Percentiles rank a stretch among this genome's conserved stretches.
These are phyloP conservation scores for Prochilodus magdalenae DNA, from an alignment of 2,113 vertebrate species.

Conservation along the genomic window DNA sequence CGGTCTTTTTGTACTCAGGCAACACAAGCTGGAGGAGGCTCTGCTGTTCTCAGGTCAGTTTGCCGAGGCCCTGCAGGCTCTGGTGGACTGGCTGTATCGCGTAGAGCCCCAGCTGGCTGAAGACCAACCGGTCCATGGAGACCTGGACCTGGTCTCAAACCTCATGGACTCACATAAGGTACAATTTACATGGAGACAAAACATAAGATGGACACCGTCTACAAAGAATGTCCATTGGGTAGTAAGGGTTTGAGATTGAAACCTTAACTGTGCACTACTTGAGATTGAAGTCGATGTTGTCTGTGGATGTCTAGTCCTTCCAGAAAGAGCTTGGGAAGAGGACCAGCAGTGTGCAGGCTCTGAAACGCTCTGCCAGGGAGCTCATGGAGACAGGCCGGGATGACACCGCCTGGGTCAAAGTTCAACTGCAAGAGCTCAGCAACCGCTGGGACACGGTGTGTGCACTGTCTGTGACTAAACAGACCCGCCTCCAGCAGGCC, in stretches of 20 bases:
- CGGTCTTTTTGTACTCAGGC: conserved; percentile 73
- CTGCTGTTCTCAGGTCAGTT: conserved; percentile 98
- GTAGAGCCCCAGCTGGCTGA: conserved; percentile 95
- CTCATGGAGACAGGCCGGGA: conserved; percentile 93
- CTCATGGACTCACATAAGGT: conserved; percentile 99
- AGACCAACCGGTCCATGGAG: conserved; percentile 94
- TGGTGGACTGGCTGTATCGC: conserved; percentile 98
- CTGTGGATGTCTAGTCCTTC: conserved; percentile 82
- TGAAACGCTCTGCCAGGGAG: conserved; percentile 94
- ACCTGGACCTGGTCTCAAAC: conserved; percentile 97
- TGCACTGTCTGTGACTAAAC: conserved; percentile 93
- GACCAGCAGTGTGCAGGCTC: conserved; percentile 90
- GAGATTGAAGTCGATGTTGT: background rate
- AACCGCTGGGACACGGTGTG: conserved; percentile 97
- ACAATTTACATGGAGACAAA: background rate
- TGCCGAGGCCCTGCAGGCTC: conserved; percentile 93
- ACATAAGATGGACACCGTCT: background rate
- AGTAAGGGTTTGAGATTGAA: background rate
- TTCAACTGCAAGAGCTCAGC: conserved; percentile 96
- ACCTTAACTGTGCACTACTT: background rate
- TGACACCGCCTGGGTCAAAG: conserved; percentile 96
- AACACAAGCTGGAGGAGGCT: conserved; percentile 98
- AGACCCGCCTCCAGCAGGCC: conserved; percentile 91
- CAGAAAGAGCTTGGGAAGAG: conserved; percentile 98
- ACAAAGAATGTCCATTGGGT: background rate